Evolutionary conservation across 2,113 vertebrate genomes (phyloP).

Genomic region (Perccottus glenii): DNA sequence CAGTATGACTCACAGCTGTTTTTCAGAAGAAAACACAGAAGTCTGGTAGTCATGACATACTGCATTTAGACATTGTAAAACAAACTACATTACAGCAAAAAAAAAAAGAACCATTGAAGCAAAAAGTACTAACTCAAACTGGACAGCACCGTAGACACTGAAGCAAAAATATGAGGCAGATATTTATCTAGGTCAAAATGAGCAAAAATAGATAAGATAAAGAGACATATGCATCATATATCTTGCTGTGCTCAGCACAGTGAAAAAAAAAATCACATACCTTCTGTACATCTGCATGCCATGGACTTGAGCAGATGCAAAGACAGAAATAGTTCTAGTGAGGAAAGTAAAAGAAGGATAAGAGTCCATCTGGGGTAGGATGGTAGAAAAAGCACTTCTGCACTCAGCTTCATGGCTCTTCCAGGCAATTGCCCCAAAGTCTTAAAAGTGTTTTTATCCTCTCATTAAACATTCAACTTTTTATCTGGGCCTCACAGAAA

Average conservation of each 20-base stretch:
- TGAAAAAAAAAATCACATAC: not conserved
- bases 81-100: not conserved
- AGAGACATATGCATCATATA: slow-evolving; percentile 8
- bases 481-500: slow-evolving; percentile 26
- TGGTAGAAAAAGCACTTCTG: slow-evolving; percentile 18
- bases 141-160: slow-evolving; percentile 21
- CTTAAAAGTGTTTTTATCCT: slow-evolving; percentile 13
- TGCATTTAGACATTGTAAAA: not conserved
- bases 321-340: slow-evolving; percentile 44
- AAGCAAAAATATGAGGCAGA: slow-evolving; percentile 12
- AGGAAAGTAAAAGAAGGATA: slow-evolving; percentile 22
- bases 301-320: slow-evolving; percentile 37
- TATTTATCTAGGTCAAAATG: slow-evolving; percentile 4
- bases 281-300: slow-evolving; percentile 26
- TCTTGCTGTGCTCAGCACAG: slow-evolving; percentile 28
- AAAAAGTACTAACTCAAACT: not conserved
- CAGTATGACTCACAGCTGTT: slow-evolving; percentile 41
- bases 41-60: not conserved
- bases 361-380: slow-evolving; percentile 39
- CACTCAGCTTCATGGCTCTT: slow-evolving; percentile 34
- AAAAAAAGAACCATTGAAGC: too few relatives aligned
- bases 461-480: slow-evolving; percentile 57
- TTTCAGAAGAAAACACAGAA: slow-evolving; percentile 26
- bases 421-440: slow-evolving; percentile 13
- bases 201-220: slow-evolving; percentile 7